Conservation (phyloP, 23 tunicate species). For the Ascidia mentula region DNA sequence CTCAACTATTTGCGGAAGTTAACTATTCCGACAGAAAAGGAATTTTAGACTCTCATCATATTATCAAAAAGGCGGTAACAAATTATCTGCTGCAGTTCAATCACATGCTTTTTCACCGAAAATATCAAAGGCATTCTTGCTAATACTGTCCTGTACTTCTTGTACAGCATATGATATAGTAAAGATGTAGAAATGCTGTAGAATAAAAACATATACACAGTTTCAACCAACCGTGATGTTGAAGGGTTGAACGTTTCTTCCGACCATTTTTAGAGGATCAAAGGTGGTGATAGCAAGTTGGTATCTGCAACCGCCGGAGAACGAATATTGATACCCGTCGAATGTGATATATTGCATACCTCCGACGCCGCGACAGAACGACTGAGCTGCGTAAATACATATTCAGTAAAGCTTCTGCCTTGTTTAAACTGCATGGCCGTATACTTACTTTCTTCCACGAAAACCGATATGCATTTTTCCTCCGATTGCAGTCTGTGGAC, state of each 20-base stretch:
- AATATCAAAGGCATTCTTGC: too few species aligned
- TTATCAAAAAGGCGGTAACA: too few species aligned
- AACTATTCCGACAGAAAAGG: too few species aligned
- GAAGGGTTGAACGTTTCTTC: slow-evolving; percentile 18
- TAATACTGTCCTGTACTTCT: too few species aligned
- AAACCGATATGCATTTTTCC: slow-evolving; percentile 31
- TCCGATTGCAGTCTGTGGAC: slow-evolving; percentile 34
- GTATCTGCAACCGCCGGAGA: slow-evolving; percentile 51
- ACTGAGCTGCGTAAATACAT: slow-evolving; percentile 12
- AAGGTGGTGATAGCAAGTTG: slow-evolving; percentile 37
- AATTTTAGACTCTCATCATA: too few species aligned
- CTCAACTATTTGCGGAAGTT: too few species aligned
- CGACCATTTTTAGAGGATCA: not conserved
- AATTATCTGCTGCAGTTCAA: too few species aligned
- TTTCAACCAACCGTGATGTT: slow-evolving; percentile 5
- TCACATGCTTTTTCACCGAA: too few species aligned
- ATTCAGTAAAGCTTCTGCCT: not conserved
- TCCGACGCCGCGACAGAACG: slow-evolving; percentile 35
- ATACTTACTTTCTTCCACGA: slow-evolving; percentile 47
- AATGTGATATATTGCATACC: slow-evolving; percentile 47
- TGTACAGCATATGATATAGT: not conserved
- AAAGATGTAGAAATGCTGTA: not conserved
- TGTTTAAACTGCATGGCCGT: not conserved
- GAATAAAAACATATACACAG: not conserved
- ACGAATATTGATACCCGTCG: slow-evolving; percentile 36